Conservation (phyloP, 2,888 invertebrate genomes). For the Chironomus riparius region DNA sequence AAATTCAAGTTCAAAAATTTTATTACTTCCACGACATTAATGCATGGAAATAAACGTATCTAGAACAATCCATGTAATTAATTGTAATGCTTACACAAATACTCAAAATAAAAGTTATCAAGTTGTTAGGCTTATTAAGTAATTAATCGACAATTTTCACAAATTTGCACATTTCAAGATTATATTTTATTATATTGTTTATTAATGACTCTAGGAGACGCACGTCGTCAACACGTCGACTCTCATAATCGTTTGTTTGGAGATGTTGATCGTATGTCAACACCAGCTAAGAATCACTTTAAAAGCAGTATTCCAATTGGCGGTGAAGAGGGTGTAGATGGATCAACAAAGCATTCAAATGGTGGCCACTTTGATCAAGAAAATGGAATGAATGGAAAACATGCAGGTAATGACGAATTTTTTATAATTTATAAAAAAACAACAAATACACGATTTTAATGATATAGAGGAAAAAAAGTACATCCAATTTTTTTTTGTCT, state of each 20-base stretch:
- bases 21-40: too few relatives aligned
- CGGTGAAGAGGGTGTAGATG: constrained; percentile 33
- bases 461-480: too few relatives aligned
- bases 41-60: too few relatives aligned
- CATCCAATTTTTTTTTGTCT: too few relatives aligned
- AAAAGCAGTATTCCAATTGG: constrained; percentile 48
- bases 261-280: constrained; percentile 45
- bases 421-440: too few relatives aligned
- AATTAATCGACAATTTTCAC: background rate
- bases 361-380: constrained; percentile 4
- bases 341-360: constrained; percentile 17
- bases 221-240: constrained; percentile 42
- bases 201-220: constrained; percentile 30
- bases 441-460: background rate
- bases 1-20: too few relatives aligned
- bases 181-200: constrained; percentile 19
- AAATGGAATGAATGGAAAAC: constrained; percentile 13
- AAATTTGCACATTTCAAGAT: background rate
- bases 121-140: background rate
- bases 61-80: too few relatives aligned
- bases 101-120: background rate
- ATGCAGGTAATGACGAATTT: background rate
- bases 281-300: constrained; percentile 46
- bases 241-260: constrained; percentile 50
- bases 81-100: too few relatives aligned